Evolutionary conservation across 2,797 vertebrate species (phyloP).

Genomic region (Novumbra hubbsi): DNA sequence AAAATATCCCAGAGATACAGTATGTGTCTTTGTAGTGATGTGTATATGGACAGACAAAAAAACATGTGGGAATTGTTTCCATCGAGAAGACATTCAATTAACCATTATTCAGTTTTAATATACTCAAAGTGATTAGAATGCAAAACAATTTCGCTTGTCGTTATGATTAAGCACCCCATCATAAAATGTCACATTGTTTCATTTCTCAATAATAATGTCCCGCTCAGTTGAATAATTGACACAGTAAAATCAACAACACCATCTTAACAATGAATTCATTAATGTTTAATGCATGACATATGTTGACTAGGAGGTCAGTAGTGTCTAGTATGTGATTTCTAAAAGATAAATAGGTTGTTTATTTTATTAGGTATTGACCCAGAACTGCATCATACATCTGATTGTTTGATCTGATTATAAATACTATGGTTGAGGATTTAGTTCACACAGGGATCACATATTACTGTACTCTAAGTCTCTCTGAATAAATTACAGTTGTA

Average conservation of each 20-base stretch:
- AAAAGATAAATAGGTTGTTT: neutral
- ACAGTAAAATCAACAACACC: neutral
- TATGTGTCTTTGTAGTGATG: neutral
- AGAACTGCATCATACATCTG: neutral
- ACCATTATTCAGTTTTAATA: neutral
- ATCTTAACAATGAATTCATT: neutral
- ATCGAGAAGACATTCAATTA: neutral
- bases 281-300: neutral
- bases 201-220: conserved; percentile 15
- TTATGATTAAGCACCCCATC: conserved; percentile 10
- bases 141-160: neutral
- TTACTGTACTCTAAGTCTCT: too few relatives aligned
- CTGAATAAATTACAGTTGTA: too few relatives aligned
- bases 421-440: too few relatives aligned
- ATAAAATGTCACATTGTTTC: neutral
- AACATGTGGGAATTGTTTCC: neutral
- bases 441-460: too few relatives aligned
- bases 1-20: neutral
- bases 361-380: conserved; percentile 34
- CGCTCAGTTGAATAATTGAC: neutral
- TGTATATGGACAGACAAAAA: neutral
- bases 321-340: neutral
- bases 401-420: too few relatives aligned
- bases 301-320: neutral
- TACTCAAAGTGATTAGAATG: neutral